Conservation (phyloP, 1,140 invertebrate species). For the Pinna nobilis region DNA sequence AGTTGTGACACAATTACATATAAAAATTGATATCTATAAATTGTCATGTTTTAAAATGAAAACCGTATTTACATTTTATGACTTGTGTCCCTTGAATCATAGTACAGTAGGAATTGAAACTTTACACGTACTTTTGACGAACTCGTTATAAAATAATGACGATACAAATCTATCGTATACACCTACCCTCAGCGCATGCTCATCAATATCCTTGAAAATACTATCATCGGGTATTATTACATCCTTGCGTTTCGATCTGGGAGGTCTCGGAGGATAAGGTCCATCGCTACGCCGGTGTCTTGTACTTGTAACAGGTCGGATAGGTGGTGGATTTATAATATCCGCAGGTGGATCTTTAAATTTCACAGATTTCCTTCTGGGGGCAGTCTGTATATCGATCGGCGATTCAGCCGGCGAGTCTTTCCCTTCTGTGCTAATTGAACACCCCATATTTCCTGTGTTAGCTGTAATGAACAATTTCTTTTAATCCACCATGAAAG, state of each 20-base stretch:
- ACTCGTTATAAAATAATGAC: not conserved
- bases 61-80: not conserved
- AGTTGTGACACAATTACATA: too few relatives aligned
- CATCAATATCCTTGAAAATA: conserved; percentile 23
- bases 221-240: conserved; percentile 21
- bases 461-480: too few relatives aligned
- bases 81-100: not conserved
- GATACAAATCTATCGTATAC: not conserved
- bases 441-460: too few relatives aligned
- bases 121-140: not conserved
- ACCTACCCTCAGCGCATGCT: conserved; percentile 20
- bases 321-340: conserved; percentile 5
- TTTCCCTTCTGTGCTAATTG: too few relatives aligned
- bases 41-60: not conserved
- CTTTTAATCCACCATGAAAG: too few relatives aligned
- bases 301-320: not conserved
- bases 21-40: not conserved
- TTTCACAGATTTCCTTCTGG: conserved; percentile 14
- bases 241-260: conserved; percentile 6
- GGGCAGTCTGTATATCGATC: not conserved
- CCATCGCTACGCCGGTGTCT: conserved; percentile 1
- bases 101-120: not conserved
- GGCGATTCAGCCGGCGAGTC: too few relatives aligned
- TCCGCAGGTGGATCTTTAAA: conserved; percentile 11
- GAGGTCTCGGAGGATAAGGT: conserved; percentile 17